Evolutionary conservation across 2,888 invertebrate genomes (phyloP).

Genomic region (Mesorhabditis sp.): DNA sequence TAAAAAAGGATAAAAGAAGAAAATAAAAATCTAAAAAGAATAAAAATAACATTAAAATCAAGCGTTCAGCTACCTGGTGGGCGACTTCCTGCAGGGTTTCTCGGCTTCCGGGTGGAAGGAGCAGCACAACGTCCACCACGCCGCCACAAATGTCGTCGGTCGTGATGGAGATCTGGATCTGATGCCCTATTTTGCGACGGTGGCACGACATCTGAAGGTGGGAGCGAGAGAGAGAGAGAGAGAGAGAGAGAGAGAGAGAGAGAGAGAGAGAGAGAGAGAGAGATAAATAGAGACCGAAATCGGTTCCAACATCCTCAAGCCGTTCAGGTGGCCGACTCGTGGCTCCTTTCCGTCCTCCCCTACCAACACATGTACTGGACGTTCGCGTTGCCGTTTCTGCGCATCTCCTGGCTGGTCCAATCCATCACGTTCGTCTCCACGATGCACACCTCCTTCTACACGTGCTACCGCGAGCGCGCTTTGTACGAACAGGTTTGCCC

Average conservation of each 20-base stretch:
- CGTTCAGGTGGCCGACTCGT: constrained; percentile 34
- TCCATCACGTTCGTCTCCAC: constrained; percentile 46
- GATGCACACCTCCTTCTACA: constrained; percentile 50
- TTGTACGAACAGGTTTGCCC: constrained; percentile 30
- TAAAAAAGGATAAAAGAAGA: too few relatives aligned
- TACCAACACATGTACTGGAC: constrained; percentile 57
- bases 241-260: neutral
- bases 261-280: neutral
- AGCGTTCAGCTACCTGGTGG: constrained; percentile 46
- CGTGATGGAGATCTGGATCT: constrained; percentile 55
- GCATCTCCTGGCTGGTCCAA: constrained; percentile 50
- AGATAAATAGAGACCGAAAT: neutral
- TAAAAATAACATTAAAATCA: neutral
- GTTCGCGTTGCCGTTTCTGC: constrained; percentile 47
- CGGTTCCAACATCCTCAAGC: neutral
- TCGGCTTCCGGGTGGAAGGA: constrained; percentile 56
- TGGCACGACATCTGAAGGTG: constrained; percentile 49
- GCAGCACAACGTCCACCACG: constrained; percentile 55
- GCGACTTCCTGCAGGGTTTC: constrained; percentile 55
- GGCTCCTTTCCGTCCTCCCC: constrained; percentile 42
- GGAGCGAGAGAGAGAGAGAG: neutral
- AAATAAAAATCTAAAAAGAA: neutral
- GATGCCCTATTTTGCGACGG: constrained; percentile 55
- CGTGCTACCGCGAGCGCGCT: constrained; percentile 36
- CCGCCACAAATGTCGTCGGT: constrained; percentile 54